These are phyloP conservation scores for Strix uralensis DNA, from an alignment of 2,113 vertebrate genomes.

Conservation along the genomic window DNA sequence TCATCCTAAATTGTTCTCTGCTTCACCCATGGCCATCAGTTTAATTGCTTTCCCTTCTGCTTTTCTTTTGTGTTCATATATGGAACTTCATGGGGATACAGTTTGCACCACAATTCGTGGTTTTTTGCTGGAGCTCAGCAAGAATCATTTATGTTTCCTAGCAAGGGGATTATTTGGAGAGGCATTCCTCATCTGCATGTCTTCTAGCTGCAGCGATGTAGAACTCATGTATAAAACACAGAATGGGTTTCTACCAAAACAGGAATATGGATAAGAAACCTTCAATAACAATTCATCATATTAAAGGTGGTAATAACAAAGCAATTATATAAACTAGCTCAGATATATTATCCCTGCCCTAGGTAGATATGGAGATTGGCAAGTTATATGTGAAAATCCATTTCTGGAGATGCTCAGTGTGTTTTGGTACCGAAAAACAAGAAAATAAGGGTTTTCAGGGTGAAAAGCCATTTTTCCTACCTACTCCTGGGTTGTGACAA, in stretches of 20 bases:
- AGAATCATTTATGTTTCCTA: conserved; percentile 4
- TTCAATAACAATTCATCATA: not conserved
- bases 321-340: not conserved
- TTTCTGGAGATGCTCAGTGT: not conserved
- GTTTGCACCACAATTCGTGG: not conserved
- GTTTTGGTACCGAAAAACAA: not conserved
- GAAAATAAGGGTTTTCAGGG: not conserved
- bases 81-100: not conserved
- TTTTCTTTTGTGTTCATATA: not conserved
- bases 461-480: not conserved
- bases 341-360: not conserved
- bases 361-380: not conserved
- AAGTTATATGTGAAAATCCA: not conserved
- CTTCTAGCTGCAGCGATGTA: not conserved
- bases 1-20: not conserved
- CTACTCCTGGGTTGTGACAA: not conserved
- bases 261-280: not conserved
- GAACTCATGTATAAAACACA: conserved; percentile 6
- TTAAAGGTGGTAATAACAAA: not conserved
- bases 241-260: not conserved
- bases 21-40: not conserved
- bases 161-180: not conserved
- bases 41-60: not conserved
- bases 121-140: not conserved
- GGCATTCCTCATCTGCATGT: not conserved